A percentile compares a stretch with the other conserved stretches of the same genome.
phyloP scores from a whole-genome alignment of 2,888 invertebrate species.

The Caenorhabditis sinica region DNA sequence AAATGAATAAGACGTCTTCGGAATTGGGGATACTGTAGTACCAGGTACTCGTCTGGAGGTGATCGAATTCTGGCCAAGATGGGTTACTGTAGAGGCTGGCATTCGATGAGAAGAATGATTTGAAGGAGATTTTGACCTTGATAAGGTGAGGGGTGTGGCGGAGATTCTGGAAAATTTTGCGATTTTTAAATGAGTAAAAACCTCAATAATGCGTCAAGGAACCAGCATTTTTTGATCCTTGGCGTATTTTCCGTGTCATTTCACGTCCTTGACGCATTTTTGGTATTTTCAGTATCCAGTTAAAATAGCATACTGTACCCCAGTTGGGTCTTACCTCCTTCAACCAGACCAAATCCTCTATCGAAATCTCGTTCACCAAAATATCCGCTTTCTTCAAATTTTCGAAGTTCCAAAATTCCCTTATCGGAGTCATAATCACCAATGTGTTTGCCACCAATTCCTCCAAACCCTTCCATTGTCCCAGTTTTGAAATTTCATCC shows the following conservation, averaged over 20 bases:
- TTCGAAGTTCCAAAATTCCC: not conserved
- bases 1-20: not conserved
- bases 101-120: not conserved
- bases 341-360: not conserved
- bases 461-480: slow-evolving; percentile 1
- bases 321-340: not conserved
- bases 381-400: not conserved
- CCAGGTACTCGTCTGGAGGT: not conserved
- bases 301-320: no score
- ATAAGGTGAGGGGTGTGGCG: not conserved
- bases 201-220: not conserved
- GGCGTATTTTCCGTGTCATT: no score
- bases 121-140: not conserved
- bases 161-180: not conserved
- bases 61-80: not conserved
- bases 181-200: not conserved
- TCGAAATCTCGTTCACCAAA: not conserved
- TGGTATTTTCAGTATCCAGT: not conserved
- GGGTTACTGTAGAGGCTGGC: not conserved
- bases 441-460: not conserved
- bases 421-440: not conserved
- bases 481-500: slow-evolving; percentile 3
- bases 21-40: not conserved
- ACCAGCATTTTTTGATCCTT: not conserved
- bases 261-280: no score